Conservation (phyloP, 2,888 invertebrate species). For the Heliconius ethilla region DNA sequence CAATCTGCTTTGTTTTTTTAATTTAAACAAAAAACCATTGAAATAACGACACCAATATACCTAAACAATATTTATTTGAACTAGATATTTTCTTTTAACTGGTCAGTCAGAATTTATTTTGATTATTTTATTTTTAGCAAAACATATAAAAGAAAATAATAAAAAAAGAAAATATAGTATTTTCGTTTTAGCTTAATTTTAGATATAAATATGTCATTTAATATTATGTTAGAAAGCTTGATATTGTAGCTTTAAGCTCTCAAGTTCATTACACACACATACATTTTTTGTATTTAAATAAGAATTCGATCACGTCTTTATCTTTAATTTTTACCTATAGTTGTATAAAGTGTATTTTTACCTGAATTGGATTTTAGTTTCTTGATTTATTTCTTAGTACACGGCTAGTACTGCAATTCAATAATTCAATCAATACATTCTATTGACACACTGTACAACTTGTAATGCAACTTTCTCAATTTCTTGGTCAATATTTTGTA, state of each 20-base stretch:
- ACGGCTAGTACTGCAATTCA: conserved; percentile 4
- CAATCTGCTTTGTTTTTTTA: background rate
- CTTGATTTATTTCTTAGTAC: background rate
- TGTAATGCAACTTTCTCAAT: conserved; percentile 41
- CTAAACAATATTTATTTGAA: background rate
- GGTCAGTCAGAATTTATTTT: background rate
- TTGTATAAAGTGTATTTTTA: background rate
- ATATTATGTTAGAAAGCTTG: too few species aligned
- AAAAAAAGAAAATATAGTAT: too few species aligned
- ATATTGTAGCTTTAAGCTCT: background rate
- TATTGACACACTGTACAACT: conserved; percentile 24
- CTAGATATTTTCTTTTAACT: background rate
- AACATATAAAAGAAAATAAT: too few species aligned
- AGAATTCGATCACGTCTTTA: background rate
- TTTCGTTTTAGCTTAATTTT: too few species aligned
- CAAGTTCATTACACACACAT: background rate
- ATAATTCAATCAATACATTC: conserved; percentile 20
- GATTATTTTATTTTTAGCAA: too few species aligned
- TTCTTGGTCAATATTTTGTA: conserved; percentile 24
- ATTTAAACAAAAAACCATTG: background rate
- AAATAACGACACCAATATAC: too few species aligned
- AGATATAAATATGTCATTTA: too few species aligned
- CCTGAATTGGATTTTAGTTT: background rate
- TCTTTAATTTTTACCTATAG: background rate
- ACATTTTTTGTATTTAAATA: background rate